Evolutionary conservation across 2,113 vertebrate species (phyloP).

Genomic region (Anas platyrhynchos): DNA sequence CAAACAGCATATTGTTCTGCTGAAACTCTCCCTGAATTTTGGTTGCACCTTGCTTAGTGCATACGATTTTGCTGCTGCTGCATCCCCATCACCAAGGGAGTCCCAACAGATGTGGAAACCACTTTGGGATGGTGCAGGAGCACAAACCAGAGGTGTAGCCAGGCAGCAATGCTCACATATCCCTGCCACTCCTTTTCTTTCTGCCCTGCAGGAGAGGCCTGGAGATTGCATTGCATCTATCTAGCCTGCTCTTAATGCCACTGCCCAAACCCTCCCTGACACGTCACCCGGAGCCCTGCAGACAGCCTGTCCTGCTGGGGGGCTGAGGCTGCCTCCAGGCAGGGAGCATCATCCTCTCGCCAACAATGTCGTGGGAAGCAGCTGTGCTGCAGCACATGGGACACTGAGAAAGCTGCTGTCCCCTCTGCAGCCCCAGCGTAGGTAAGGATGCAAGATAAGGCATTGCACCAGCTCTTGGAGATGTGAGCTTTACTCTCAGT

Average conservation of each 20-base stretch:
- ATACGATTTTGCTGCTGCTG: background rate
- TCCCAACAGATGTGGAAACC: background rate
- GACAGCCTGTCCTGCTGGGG: rapidly evolving
- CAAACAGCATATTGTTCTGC: background rate
- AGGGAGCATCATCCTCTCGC: background rate
- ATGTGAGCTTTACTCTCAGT: background rate
- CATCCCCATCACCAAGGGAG: rapidly evolving
- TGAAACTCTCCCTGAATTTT: background rate
- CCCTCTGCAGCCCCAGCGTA: background rate
- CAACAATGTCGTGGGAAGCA: background rate
- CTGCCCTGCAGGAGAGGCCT: background rate
- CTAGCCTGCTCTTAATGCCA: background rate
- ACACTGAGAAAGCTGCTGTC: background rate
- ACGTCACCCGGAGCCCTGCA: rapidly evolving
- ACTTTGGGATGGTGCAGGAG: background rate
- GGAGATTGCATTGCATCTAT: background rate
- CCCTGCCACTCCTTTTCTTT: background rate
- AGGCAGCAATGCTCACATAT: background rate
- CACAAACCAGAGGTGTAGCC: background rate
- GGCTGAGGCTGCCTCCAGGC: background rate
- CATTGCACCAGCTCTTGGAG: background rate
- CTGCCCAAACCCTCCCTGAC: background rate
- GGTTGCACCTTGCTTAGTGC: background rate
- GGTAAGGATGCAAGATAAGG: background rate
- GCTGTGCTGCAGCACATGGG: background rate